These are phyloP conservation scores for Elegia similella DNA, from an alignment of 2,888 invertebrate genomes.

Conservation along the genomic window DNA sequence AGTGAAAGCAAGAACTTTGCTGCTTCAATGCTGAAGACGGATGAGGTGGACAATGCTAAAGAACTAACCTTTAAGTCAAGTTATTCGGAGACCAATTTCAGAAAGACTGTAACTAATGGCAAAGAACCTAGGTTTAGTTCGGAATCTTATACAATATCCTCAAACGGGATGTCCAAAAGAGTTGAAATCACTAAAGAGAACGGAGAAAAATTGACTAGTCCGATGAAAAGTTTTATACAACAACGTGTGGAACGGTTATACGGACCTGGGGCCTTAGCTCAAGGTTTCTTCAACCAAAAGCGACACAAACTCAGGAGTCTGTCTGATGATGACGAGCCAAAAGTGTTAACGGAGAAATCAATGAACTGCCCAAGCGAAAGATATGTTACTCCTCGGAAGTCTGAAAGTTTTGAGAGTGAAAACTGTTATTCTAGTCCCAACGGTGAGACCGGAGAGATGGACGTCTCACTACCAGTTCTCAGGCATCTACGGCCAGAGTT, in stretches of 20 bases:
- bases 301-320: constrained; percentile 71
- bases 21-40: constrained; percentile 67
- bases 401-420: constrained; percentile 47
- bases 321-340: constrained; percentile 63
- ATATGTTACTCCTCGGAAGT: constrained; percentile 49
- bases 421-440: constrained; percentile 54
- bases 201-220: constrained; percentile 69
- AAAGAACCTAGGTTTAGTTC: constrained; percentile 59
- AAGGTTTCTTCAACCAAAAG: constrained; percentile 89
- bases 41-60: constrained; percentile 69
- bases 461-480: constrained; percentile 86
- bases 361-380: constrained; percentile 58
- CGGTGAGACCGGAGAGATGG: constrained; percentile 39
- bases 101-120: constrained; percentile 63
- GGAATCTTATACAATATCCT: constrained; percentile 73
- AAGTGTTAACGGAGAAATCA: constrained; percentile 66
- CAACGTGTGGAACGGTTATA: constrained; percentile 94
- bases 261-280: constrained; percentile 92
- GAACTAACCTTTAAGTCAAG: constrained; percentile 72
- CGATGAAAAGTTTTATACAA: constrained; percentile 90
- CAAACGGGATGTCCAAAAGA: constrained; percentile 69
- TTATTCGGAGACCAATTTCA: constrained; percentile 74
- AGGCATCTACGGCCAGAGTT: constrained; percentile 93
- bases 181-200: constrained; percentile 76
- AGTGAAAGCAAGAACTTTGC: constrained; percentile 70